A percentile compares a stretch with the other conserved stretches of the same genome.
Evolutionary conservation across 2,888 invertebrate genomes (phyloP).

Genomic region (Nudaria mundana): DNA sequence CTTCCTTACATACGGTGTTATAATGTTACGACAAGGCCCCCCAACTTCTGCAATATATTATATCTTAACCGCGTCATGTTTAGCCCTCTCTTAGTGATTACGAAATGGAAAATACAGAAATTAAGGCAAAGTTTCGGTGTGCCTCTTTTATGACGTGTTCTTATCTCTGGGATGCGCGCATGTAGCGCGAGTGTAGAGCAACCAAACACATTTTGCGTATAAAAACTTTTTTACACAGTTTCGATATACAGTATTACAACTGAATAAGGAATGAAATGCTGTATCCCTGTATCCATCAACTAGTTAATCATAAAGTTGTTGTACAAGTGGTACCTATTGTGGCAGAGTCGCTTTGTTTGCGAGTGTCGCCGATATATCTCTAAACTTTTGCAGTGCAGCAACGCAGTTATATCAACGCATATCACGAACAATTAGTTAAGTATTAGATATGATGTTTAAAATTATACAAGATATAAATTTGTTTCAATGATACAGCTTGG

Average conservation of each 20-base stretch:
- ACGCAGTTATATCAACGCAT: conserved; percentile 48
- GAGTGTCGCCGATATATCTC: conserved; percentile 74
- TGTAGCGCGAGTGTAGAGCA: conserved; percentile 47
- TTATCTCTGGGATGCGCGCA: conserved; percentile 65
- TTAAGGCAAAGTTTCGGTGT: conserved; percentile 68
- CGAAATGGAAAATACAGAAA: conserved; percentile 62
- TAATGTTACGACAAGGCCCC: too few species aligned
- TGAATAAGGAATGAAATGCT: conserved; percentile 41
- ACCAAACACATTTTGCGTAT: conserved; percentile 38
- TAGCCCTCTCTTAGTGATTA: conserved; percentile 49
- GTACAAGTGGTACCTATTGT: conserved; percentile 66
- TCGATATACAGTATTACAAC: conserved; percentile 33
- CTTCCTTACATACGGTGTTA: too few species aligned
- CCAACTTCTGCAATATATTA: conserved; percentile 34
- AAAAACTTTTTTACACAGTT: conserved; percentile 32
- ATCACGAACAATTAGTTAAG: conserved; percentile 33
- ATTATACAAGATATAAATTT: too few species aligned
- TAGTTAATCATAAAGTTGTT: conserved; percentile 41
- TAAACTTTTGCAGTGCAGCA: conserved; percentile 65
- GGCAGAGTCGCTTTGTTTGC: conserved; percentile 67
- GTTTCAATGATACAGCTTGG: too few species aligned
- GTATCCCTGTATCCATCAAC: conserved; percentile 13
- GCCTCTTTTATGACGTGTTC: conserved; percentile 74
- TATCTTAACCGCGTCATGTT: conserved; percentile 47
- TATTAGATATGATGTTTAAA: neutral